A percentile compares a stretch with the other conserved stretches of the same genome.
Conservation (phyloP, 2,888 invertebrate genomes). For the Chorisops tibialis region DNA sequence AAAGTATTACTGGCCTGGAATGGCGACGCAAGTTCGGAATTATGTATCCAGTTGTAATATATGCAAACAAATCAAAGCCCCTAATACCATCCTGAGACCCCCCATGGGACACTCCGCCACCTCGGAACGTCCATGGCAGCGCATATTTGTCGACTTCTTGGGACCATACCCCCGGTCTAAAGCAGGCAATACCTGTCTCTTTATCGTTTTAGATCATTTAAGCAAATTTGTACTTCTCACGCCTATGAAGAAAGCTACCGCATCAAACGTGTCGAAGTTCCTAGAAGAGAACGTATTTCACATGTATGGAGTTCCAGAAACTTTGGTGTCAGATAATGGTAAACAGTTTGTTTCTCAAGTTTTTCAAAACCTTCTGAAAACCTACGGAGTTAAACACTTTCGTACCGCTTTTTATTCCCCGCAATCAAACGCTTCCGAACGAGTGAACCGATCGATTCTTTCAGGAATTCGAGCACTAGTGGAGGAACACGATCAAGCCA, state of each 20-base stretch:
- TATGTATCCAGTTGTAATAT: conserved; percentile 21
- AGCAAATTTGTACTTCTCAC: conserved; percentile 26
- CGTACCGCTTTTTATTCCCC: conserved; percentile 40
- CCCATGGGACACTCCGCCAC: conserved; percentile 26
- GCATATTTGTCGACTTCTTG: too few species aligned
- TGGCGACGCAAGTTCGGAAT: conserved; percentile 20
- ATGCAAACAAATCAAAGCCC: conserved; percentile 23
- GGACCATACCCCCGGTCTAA: too few species aligned
- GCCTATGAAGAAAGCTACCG: conserved; percentile 13
- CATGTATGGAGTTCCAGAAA: conserved; percentile 37
- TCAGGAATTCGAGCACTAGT: too few species aligned
- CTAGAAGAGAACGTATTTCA: conserved; percentile 36
- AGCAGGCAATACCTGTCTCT: conserved; percentile 20
- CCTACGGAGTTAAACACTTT: conserved; percentile 31
- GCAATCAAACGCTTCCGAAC: too few species aligned
- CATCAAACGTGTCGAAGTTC: conserved; percentile 13
- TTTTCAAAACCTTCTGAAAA: conserved; percentile 27
- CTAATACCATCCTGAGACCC: conserved; percentile 27
- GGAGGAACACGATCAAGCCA: too few species aligned
- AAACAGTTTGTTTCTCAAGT: conserved; percentile 33
- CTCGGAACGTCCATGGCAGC: too few species aligned
- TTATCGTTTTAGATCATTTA: conserved; percentile 28
- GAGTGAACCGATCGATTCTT: too few species aligned
- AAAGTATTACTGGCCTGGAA: conserved; percentile 34
- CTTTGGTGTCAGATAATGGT: conserved; percentile 39